These are phyloP conservation scores for Acridotheres tristis DNA, from an alignment of 2,797 vertebrate species.

Conservation along the genomic window DNA sequence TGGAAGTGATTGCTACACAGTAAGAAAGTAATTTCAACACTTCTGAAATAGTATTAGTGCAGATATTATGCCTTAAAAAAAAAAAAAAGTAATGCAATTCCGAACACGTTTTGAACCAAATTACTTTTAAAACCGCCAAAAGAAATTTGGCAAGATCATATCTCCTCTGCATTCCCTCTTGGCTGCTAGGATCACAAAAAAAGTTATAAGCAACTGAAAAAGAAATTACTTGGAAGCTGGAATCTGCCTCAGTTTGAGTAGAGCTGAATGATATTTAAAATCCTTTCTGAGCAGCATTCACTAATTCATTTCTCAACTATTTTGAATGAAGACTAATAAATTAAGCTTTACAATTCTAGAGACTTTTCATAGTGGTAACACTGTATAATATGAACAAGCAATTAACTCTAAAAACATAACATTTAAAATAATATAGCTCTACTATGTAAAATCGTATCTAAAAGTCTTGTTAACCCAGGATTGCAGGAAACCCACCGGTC, in stretches of 20 bases:
- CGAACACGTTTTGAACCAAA: constrained; percentile 45
- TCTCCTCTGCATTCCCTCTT: background rate
- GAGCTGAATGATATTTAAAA: constrained; percentile 15
- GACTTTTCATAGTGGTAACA: background rate
- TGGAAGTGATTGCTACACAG: constrained; percentile 12
- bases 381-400: background rate
- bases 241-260: background rate
- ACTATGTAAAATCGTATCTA: background rate
- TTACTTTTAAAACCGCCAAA: constrained; percentile 58
- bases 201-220: constrained; percentile 23
- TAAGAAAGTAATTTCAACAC: constrained; percentile 44
- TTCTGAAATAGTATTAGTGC: constrained; percentile 37
- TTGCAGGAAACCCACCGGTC: background rate
- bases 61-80: background rate
- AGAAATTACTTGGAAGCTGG: constrained; percentile 18
- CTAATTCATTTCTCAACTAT: background rate
- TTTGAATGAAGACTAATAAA: constrained; percentile 16
- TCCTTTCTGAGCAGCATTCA: background rate
- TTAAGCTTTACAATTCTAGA: background rate
- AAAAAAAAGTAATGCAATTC: constrained; percentile 17
- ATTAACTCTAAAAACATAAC: background rate
- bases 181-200: constrained; percentile 40
- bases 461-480: background rate
- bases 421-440: background rate
- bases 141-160: constrained; percentile 50